Evolutionary conservation across 92 coral and sea anemone genomes (phyloP).

Genomic region (Hydrozoanthus gracilis): DNA sequence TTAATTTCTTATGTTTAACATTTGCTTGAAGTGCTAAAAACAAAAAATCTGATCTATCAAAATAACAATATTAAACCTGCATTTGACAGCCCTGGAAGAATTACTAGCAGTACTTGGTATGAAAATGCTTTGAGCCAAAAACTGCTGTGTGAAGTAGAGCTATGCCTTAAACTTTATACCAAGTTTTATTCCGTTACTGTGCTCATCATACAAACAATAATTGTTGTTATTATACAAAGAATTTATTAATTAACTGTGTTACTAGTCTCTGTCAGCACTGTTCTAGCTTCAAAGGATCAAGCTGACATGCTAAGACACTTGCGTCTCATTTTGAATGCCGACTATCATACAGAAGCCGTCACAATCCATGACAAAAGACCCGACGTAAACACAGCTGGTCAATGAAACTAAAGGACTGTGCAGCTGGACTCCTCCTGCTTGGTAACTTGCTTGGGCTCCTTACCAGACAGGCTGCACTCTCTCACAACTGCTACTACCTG

Average conservation of each 20-base stretch:
- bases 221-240: too few relatives aligned
- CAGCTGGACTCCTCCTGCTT: conserved; percentile 57
- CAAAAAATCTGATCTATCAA: too few relatives aligned
- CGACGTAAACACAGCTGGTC: conserved; percentile 10
- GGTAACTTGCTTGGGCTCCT: conserved; percentile 51
- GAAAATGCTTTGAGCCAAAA: too few relatives aligned
- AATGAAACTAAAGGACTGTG: conserved; percentile 48
- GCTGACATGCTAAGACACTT: conserved; percentile 45
- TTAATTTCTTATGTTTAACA: too few relatives aligned
- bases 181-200: too few relatives aligned
- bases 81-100: too few relatives aligned
- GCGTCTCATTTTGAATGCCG: conserved; percentile 39
- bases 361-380: conserved; percentile 27
- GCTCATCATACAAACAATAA: too few relatives aligned
- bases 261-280: conserved; percentile 9
- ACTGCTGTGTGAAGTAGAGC: too few relatives aligned
- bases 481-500: conserved; percentile 66
- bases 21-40: too few relatives aligned
- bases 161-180: too few relatives aligned
- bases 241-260: neutral
- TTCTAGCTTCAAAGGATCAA: conserved; percentile 48
- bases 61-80: too few relatives aligned
- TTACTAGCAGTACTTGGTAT: too few relatives aligned
- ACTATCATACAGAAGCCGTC: conserved; percentile 54
- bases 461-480: conserved; percentile 68